phyloP scores from a whole-genome alignment of 2,888 invertebrate species.

The Plutella xylostella region DNA sequence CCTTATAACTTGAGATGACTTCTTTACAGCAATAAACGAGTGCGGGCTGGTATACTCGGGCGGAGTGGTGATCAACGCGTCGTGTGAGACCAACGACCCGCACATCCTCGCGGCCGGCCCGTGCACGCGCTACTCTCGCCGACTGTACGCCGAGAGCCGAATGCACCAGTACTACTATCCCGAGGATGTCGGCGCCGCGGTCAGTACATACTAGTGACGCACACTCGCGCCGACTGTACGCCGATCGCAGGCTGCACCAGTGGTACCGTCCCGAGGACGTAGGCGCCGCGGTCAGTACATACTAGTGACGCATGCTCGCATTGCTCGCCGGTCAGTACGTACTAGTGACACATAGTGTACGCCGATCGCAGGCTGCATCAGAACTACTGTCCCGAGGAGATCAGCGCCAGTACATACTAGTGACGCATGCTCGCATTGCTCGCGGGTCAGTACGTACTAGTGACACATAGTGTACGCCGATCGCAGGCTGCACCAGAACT shows the following conservation, averaged over 20 bases:
- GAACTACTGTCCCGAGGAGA: too few relatives aligned
- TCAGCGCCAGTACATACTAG: too few relatives aligned
- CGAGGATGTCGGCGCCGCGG: conserved; percentile 73
- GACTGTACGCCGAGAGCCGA: conserved; percentile 61
- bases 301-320: too few relatives aligned
- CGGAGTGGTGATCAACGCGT: conserved; percentile 71
- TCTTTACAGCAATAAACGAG: conserved; percentile 62
- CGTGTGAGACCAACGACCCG: conserved; percentile 74
- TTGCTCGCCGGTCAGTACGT: too few relatives aligned
- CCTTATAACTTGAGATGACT: too few relatives aligned
- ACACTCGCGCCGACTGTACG: conserved; percentile 72
- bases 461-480: too few relatives aligned
- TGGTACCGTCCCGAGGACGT: conserved; percentile 73
- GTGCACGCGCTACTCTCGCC: conserved; percentile 71
- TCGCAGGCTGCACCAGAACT: too few relatives aligned
- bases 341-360: too few relatives aligned
- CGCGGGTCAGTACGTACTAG: too few relatives aligned
- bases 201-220: conserved; percentile 63
- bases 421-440: too few relatives aligned
- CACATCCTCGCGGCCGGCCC: conserved; percentile 75
- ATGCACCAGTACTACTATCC: conserved; percentile 70
- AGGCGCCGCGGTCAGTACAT: conserved; percentile 67
- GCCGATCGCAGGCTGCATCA: too few relatives aligned
- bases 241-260: conserved; percentile 58
- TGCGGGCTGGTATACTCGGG: conserved; percentile 73